Evolutionary conservation across 2,797 vertebrate genomes (phyloP), one percentile per base, ranked within the genome.

Genomic region (Bovichtus variegatus): DNA sequence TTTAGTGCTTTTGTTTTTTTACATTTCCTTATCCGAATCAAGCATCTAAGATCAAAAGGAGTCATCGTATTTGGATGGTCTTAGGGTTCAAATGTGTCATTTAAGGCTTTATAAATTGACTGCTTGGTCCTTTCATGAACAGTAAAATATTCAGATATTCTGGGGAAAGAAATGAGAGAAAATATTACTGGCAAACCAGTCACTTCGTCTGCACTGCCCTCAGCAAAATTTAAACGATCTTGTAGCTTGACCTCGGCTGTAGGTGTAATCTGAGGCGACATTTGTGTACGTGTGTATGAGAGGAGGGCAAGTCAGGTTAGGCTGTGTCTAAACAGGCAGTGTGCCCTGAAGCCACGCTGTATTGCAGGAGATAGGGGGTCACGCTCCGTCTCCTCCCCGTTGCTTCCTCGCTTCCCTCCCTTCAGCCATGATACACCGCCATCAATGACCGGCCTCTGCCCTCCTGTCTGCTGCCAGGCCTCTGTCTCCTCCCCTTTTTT

Each of bases 301-400:
- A 43, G 27, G 15, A 62, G 58, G 67, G 49, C 70, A 64, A 78
- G 81, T 84, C 76, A 83, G 76, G 76, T 74, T 49, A 80, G 68
- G 66, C 55, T 76, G 43, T 80, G 91, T 87, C 77, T 49, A 44
- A 91, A 91, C 89, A 84, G 65, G 81, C 71, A 16, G 9, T 43
- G 23, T 81, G 71, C 70, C 89, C 84, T 62, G 43, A 65, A 82
- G 91, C 81, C 40, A 49, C 1, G 21, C 51, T 63, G 63, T 65
- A 74, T 64, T 73, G 67, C 71, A 80, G 70, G 76, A 71, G 72
- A 74, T 71, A 75, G 47, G 67, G 63, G 77, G 74, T 79, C 73
- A 47, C 25, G 51, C 65, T 66, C 70, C 49, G 16, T 69, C 72
- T 76, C 76, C 79, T 50, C 71, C 57, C 50, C 38, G 60, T 19